Percentiles rank a stretch among this genome's conserved stretches.
Conservation (phyloP, 2,888 invertebrate genomes). For the Disparrhopalites patrizii region DNA sequence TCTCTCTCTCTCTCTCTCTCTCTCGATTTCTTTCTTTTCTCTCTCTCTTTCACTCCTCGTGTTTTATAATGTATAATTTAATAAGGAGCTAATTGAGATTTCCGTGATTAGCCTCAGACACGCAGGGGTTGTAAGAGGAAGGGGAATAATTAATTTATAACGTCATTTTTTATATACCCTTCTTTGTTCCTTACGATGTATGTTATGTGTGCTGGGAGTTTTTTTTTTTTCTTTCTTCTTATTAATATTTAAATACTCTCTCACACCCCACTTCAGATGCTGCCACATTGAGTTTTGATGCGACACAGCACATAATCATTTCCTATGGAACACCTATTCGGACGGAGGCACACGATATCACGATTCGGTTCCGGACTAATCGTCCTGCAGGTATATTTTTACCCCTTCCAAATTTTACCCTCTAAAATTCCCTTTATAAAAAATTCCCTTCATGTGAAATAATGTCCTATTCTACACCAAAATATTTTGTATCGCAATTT, state of each 20-base stretch:
- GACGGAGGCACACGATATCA: slow-evolving; percentile 85
- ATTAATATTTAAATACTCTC: background rate
- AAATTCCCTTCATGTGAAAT: no score
- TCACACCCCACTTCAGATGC: slow-evolving; percentile 61
- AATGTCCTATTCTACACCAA: no score
- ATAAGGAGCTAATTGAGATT: slow-evolving; percentile 28
- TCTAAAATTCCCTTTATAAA: background rate
- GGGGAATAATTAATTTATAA: slow-evolving; percentile 23
- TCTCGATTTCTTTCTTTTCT: no score
- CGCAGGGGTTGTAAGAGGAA: slow-evolving; percentile 24
- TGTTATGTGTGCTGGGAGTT: slow-evolving; percentile 1
- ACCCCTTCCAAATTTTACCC: background rate
- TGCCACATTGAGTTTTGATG: slow-evolving; percentile 80
- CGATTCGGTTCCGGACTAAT: slow-evolving; percentile 58
- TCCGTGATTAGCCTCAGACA: slow-evolving; percentile 15
- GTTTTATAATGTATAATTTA: slow-evolving; percentile 7
- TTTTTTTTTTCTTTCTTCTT: background rate
- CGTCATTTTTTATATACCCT: background rate
- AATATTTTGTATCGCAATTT: no score
- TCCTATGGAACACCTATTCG: slow-evolving; percentile 65
- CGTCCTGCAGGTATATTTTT: slow-evolving; percentile 14
- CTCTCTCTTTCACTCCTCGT: background rate
- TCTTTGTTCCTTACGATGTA: background rate
- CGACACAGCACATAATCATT: slow-evolving; percentile 79
- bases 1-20: no score